Base-by-base conservation (phyloP, 2,888 invertebrate genomes). In the Volucella bombylans region DNA sequence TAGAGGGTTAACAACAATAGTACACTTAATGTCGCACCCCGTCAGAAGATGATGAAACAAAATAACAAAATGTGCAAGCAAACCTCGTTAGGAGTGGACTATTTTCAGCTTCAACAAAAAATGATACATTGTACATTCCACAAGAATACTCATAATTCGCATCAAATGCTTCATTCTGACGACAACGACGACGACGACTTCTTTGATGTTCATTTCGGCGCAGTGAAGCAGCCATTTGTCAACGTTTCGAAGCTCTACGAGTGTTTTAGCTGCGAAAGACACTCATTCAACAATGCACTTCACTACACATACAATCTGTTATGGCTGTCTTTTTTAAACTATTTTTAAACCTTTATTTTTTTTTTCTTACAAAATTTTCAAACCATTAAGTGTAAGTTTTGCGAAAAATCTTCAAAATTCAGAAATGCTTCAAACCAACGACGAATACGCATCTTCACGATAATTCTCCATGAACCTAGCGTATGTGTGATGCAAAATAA, bases 121-220 rank as follows among this genome's bases (percentile, higher is more conserved):
- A 31, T 6, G 6, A 31, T 6, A 6, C 6, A 31, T 23, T 23
- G 18, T 23, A 23, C 2, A 23, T 23, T 23, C 18, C 18, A 23
- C 18, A 2, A 23, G 18, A 23, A 3, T 23, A 23, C 18, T 23
- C 18, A 2, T 23, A 23, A 23, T 23, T 23, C 3, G 2, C 18
- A 3, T 31, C 31, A 31, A 31, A 31, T 31, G 6, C 6, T 4
- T 31, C 6, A 6, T 31, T 31, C 31, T 23, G 23, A 23, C 4
- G 23, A 23, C 23, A 3, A 23, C 3, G 23, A 23, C 3, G 43
- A 72, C 52, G 43, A 49, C 12, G 52, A 59, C 31, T 52, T 38
- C 76, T 76, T 76, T 76, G 76, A 76, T 76, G 61, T 68, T 41
- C 68, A 59, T 68, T 52, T 67, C 31, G 52, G 59, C 67, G 67